Evolutionary conservation across 2,113 vertebrate species (phyloP), one percentile per base, ranked within the genome.

Genomic region (Nothoprocta perdicaria): DNA sequence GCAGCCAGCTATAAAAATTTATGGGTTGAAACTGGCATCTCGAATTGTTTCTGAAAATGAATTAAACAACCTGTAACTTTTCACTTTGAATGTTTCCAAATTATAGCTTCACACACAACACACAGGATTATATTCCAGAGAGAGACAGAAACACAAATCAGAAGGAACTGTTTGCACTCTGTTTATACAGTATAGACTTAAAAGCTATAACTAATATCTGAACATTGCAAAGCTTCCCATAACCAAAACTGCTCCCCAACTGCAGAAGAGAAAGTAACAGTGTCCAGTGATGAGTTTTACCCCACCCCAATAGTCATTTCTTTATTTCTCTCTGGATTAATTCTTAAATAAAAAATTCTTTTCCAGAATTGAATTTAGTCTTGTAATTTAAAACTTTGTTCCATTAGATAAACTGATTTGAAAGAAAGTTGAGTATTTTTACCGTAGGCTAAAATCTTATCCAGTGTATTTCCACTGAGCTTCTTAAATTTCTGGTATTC

Each of bases 241-340:
- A 15, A 55, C 4, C 7, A 27, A 35, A 78, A 90, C 46, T 0
- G 0, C 50, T 72, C 46, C 24, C 9, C 22, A n/a, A 21, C 4
- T 78, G 31, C 26, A 35, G 24, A 89, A 38, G 15, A 72, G 35
- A 10, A 10, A 16, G 7, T 22, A 57, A 18, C 7, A 84, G 27
- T 9, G 74, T 10, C 4, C 31, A 53, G 9, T 26, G 65, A 91
- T 62, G 3, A 89, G 13, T 46, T 78, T 57, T 85, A 33, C 3
- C 17, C 11, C 76, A 38, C 57, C 9, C 57, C 9, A 1, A 38
- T 3, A 0, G 0, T 1, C 10, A 1, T 7, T 45, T 35, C 27
- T 80, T 76, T 84, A 9, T 17, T 88, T 82, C 58, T 73, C 4
- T 65, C 7, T 80, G 31, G 38, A 27, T 55, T 48, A 86, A 63